These are phyloP conservation scores for Conopomorpha cramerella DNA, from an alignment of 1,140 invertebrate genomes.

Conservation along the genomic window DNA sequence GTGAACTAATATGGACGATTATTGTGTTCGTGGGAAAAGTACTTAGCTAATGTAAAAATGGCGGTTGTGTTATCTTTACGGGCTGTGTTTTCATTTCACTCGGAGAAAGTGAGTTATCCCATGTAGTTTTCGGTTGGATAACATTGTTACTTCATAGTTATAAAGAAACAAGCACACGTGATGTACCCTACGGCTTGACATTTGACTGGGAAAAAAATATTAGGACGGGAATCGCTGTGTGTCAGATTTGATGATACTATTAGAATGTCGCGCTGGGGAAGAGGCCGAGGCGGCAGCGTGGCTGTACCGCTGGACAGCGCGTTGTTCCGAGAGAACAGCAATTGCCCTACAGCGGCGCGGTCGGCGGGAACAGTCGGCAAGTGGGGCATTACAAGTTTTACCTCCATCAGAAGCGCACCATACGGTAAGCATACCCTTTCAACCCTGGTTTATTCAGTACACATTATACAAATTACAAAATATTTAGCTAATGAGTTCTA, in stretches of 20 bases:
- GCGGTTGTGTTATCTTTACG: constrained; percentile 61
- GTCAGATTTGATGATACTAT: constrained; percentile 55
- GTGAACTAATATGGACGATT: constrained; percentile 19
- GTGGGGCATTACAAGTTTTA: constrained; percentile 93
- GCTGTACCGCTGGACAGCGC: constrained; percentile 65
- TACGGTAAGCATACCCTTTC: constrained; percentile 63
- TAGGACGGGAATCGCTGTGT: too few relatives aligned
- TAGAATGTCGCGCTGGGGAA: constrained; percentile 65
- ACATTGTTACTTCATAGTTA: too few relatives aligned
- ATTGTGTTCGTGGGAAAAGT: constrained; percentile 48
- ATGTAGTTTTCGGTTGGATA: too few relatives aligned
- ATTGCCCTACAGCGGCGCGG: constrained; percentile 83
- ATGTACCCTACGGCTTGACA: constrained; percentile 31
- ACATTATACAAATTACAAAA: too few relatives aligned
- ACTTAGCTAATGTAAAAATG: constrained; percentile 56
- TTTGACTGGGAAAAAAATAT: constrained; percentile 36
- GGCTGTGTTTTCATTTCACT: constrained; percentile 55
- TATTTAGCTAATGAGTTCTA: too few relatives aligned
- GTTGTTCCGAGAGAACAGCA: constrained; percentile 84
- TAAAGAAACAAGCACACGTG: too few relatives aligned
- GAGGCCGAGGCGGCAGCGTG: constrained; percentile 64
- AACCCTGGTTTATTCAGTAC: too few relatives aligned
- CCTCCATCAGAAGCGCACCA: constrained; percentile 80
- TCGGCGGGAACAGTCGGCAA: constrained; percentile 88
- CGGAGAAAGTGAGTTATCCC: constrained; percentile 31